phyloP scores from a whole-genome alignment of 2,113 vertebrate genomes.

The Callorhinus ursinus region DNA sequence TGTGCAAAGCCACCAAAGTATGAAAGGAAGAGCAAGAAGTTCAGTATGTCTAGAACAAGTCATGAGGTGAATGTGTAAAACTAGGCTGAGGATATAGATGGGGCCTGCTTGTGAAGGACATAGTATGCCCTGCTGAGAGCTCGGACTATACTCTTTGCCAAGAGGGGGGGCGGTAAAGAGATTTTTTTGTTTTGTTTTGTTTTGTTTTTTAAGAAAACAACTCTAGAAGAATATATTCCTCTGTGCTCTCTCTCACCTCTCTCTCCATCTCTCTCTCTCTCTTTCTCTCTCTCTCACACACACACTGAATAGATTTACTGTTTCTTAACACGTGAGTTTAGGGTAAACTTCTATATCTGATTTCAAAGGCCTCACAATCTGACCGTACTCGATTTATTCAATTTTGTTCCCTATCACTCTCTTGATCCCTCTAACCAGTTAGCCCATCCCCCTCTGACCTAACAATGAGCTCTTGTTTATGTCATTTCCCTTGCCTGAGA shows the following conservation, averaged over 20 bases:
- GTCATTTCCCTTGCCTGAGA: constrained; percentile 20
- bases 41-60: neutral
- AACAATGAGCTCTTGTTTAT: constrained; percentile 29
- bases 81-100: neutral
- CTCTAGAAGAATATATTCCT: neutral
- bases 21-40: neutral
- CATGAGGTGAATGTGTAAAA: constrained; percentile 3
- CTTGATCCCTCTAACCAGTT: neutral
- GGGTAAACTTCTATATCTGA: neutral
- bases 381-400: neutral
- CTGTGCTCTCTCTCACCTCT: neutral
- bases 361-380: neutral
- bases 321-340: neutral
- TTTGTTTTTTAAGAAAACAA: constrained; percentile 22
- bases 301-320: neutral
- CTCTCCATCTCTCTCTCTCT: neutral
- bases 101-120: neutral
- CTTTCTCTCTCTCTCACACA: neutral
- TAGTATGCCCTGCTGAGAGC: neutral
- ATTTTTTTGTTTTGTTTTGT: neutral
- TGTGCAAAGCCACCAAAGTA: neutral
- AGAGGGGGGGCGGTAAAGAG: neutral
- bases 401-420: neutral
- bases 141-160: neutral
- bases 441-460: neutral